Percentiles rank a stretch among this genome's conserved stretches.
These are phyloP conservation scores for Tenthredo mesomela DNA, from an alignment of 2,888 invertebrate species.

Conservation along the genomic window DNA sequence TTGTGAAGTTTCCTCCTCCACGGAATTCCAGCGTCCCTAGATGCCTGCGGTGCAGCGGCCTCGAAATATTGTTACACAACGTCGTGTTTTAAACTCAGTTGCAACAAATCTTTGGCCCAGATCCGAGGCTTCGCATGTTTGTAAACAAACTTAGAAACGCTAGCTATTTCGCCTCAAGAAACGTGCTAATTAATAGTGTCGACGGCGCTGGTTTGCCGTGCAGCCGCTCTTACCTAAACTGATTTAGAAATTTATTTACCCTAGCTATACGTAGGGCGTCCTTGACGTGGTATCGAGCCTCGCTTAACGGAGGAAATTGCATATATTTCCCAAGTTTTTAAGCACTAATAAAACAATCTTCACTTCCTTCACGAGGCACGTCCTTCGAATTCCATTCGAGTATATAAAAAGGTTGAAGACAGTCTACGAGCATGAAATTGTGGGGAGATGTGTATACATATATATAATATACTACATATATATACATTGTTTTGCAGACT, in stretches of 20 bases:
- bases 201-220: slow-evolving; percentile 1
- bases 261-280: slow-evolving; percentile 19
- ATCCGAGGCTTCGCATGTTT: slow-evolving; percentile 45
- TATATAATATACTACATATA: neutral
- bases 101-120: slow-evolving; percentile 36
- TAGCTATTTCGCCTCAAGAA: slow-evolving; percentile 39
- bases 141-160: slow-evolving; percentile 45
- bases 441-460: neutral
- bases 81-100: slow-evolving; percentile 14
- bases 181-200: slow-evolving; percentile 47
- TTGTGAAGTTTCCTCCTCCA: slow-evolving; percentile 40
- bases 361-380: neutral
- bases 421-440: neutral
- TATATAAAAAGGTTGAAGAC: neutral
- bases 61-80: slow-evolving; percentile 32
- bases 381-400: neutral
- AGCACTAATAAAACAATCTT: slow-evolving; percentile 20
- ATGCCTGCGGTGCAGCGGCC: slow-evolving; percentile 47
- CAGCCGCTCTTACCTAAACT: slow-evolving; percentile 21
- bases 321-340: neutral
- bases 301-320: slow-evolving; percentile 10
- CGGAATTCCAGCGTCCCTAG: slow-evolving; percentile 22
- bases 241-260: slow-evolving; percentile 41
- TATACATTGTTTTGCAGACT: slow-evolving; percentile 16
- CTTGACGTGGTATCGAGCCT: slow-evolving; percentile 24